Conservation (phyloP, 2,888 invertebrate species). For the Osmoderma eremita region DNA sequence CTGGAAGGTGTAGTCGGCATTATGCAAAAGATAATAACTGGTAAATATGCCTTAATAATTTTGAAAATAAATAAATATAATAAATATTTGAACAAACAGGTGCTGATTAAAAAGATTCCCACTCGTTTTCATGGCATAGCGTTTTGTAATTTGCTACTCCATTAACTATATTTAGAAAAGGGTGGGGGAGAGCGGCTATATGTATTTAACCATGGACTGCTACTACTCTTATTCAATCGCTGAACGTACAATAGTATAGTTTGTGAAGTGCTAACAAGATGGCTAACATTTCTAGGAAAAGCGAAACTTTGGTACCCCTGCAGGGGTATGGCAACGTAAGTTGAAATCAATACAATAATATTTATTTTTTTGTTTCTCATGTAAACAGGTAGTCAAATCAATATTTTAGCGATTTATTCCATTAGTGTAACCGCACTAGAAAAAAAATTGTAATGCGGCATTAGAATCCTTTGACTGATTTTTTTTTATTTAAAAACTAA, state of each 20-base stretch:
- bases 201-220: slow-evolving; percentile 7
- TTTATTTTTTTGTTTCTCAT: neutral
- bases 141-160: slow-evolving; percentile 2
- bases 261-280: slow-evolving; percentile 36
- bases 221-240: slow-evolving; percentile 27
- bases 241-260: slow-evolving; percentile 20
- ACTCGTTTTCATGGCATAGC: neutral
- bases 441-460: neutral
- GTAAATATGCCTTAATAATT: too few species aligned
- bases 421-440: neutral
- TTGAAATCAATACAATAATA: slow-evolving; percentile 21
- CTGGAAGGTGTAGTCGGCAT: too few species aligned
- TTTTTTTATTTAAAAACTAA: neutral
- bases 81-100: slow-evolving; percentile 10
- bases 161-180: slow-evolving; percentile 18
- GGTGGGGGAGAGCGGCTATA: slow-evolving; percentile 2
- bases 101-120: slow-evolving; percentile 14
- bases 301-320: slow-evolving; percentile 40
- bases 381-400: neutral
- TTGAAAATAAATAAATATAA: too few species aligned
- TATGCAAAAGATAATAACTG: too few species aligned
- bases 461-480: neutral
- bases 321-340: slow-evolving; percentile 41
- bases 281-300: slow-evolving; percentile 40
- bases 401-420: neutral